phyloP scores from a whole-genome alignment of 2,888 invertebrate species.

The Lasius platythorax region DNA sequence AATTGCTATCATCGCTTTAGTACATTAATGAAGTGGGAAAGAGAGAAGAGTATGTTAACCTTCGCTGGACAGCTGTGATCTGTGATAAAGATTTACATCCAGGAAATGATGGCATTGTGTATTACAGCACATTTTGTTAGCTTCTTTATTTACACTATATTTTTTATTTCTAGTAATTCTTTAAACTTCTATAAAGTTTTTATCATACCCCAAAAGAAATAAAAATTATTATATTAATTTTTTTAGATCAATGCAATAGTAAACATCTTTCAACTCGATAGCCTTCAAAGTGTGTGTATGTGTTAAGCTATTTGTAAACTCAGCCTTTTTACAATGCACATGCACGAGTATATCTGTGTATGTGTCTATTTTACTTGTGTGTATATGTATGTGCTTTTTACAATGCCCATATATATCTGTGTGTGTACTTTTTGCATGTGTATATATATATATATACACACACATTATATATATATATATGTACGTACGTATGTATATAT shows the following conservation, averaged over 20 bases:
- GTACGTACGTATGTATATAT: too few species aligned
- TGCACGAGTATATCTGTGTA: too few species aligned
- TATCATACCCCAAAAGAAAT: not conserved
- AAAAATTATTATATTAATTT: not conserved
- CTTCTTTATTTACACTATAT: not conserved
- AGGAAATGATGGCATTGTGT: constrained; percentile 63
- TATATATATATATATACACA: too few species aligned
- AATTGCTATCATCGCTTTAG: constrained; percentile 48
- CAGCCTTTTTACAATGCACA: not conserved
- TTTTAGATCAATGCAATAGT: not conserved
- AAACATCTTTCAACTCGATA: not conserved
- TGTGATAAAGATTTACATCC: constrained; percentile 74
- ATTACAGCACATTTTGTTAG: constrained; percentile 27
- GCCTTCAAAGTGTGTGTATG: not conserved
- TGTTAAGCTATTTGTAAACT: not conserved
- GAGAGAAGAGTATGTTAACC: not conserved
- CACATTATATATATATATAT: too few species aligned
- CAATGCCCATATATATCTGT: too few species aligned
- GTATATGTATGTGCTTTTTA: too few species aligned
- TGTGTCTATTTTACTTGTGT: too few species aligned
- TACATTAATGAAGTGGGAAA: constrained; percentile 64
- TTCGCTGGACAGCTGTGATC: constrained; percentile 72
- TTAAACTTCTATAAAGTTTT: not conserved
- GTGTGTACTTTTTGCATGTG: too few species aligned
- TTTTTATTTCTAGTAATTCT: not conserved